These are phyloP conservation scores for Anguilla anguilla DNA, from an alignment of 2,797 vertebrate species.

Conservation along the genomic window DNA sequence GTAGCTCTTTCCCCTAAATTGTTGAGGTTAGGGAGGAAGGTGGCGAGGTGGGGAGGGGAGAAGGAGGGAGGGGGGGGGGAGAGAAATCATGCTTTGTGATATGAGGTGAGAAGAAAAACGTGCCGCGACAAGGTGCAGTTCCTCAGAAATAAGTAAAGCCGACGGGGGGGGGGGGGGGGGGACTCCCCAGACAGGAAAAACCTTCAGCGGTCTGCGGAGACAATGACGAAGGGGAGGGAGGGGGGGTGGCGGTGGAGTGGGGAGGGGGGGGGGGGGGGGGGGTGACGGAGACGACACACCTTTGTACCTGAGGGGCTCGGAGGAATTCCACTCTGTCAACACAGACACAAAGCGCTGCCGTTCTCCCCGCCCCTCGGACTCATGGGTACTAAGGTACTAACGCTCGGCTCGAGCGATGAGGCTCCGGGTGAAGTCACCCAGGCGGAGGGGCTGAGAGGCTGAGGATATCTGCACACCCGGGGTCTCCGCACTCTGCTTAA, in stretches of 20 bases:
- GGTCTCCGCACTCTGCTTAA: neutral
- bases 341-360: neutral
- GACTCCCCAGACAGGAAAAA: neutral
- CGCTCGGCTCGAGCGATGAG: neutral
- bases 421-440: neutral
- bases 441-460: neutral
- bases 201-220: neutral
- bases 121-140: neutral
- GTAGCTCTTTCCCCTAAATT: neutral
- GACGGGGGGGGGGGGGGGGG: neutral
- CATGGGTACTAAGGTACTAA: neutral
- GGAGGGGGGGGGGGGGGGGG: too few relatives aligned
- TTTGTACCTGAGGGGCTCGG: conserved; percentile 11
- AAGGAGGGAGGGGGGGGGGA: neutral
- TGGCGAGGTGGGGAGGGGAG: neutral
- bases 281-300: neutral
- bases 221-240: neutral
- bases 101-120: neutral
- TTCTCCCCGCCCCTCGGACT: neutral
- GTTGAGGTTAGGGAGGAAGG: neutral
- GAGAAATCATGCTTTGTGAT: neutral
- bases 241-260: neutral
- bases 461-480: neutral
- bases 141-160: too few relatives aligned
- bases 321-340: conserved; percentile 22